Conservation (phyloP, 2,888 invertebrate species). For the Meghimatium bilineatum region DNA sequence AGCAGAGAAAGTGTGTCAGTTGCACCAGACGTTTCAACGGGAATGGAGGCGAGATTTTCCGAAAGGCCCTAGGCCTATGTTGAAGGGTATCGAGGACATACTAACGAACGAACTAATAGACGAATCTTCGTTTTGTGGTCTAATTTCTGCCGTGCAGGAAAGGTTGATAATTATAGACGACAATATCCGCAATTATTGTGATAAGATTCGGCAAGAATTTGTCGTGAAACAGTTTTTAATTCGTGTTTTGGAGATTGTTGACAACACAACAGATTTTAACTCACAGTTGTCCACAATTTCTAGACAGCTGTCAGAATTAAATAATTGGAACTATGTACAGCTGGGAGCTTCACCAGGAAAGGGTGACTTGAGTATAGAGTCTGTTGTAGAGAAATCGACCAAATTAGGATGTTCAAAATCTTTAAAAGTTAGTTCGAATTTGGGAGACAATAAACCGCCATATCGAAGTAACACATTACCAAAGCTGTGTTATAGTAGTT, state of each 20-base stretch:
- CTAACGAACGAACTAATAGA: slow-evolving; percentile 15
- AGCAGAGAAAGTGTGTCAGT: slow-evolving; percentile 21
- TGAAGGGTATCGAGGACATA: not conserved
- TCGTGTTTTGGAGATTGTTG: slow-evolving; percentile 18
- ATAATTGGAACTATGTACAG: not conserved
- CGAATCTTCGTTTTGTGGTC: not conserved
- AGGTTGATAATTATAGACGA: not conserved
- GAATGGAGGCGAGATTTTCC: slow-evolving; percentile 32
- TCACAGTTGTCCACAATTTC: not conserved
- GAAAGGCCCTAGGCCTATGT: slow-evolving; percentile 3
- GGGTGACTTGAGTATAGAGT: not conserved
- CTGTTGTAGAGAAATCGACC: not conserved
- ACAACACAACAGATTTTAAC: not conserved
- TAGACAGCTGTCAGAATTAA: slow-evolving; percentile 1
- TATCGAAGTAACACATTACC: not conserved
- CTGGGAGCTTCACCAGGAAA: not conserved
- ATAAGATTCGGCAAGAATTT: slow-evolving; percentile 3
- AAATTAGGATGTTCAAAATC: not conserved
- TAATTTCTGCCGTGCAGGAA: slow-evolving; percentile 5
- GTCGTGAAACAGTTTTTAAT: slow-evolving; percentile 25
- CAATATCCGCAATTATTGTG: not conserved
- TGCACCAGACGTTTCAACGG: slow-evolving; percentile 19
- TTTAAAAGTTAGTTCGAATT: not conserved
- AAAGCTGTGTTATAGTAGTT: not conserved
- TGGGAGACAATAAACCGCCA: not conserved